Evolutionary conservation across 2,888 invertebrate species (phyloP).

Genomic region (Neria commutata): DNA sequence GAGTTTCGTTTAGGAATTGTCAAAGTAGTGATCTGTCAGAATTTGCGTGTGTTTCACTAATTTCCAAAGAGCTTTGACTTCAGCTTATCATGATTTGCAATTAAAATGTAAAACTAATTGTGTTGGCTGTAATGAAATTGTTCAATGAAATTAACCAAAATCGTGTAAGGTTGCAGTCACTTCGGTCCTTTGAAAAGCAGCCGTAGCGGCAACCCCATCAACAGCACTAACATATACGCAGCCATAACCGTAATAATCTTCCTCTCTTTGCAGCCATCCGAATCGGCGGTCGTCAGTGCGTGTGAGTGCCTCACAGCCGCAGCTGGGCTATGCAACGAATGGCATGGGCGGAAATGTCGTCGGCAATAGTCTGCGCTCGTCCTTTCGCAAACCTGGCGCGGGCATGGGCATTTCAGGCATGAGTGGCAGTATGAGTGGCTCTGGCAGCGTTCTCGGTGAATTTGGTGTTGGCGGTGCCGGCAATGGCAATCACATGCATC

Average conservation of each 20-base stretch:
- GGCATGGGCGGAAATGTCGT: slow-evolving; percentile 61
- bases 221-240: not conserved
- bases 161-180: too few species aligned
- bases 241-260: not conserved
- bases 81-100: too few species aligned
- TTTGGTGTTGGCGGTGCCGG: slow-evolving; percentile 5
- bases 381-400: slow-evolving; percentile 12
- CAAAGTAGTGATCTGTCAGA: too few species aligned
- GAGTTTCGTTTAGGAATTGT: too few species aligned
- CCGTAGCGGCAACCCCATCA: too few species aligned
- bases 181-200: too few species aligned
- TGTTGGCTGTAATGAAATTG: too few species aligned
- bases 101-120: too few species aligned
- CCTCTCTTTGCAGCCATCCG: slow-evolving; percentile 42
- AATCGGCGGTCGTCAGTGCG: slow-evolving; percentile 56
- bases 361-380: slow-evolving; percentile 20
- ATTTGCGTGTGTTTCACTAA: too few species aligned
- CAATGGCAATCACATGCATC: slow-evolving; percentile 27
- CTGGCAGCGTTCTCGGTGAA: slow-evolving; percentile 5
- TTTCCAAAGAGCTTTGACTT: too few species aligned
- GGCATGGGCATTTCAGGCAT: slow-evolving; percentile 36
- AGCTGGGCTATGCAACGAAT: slow-evolving; percentile 64
- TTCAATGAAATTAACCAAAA: too few species aligned
- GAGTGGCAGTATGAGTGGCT: slow-evolving; percentile 2
- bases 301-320: slow-evolving; percentile 54